These are phyloP conservation scores for Dasyornis broadbenti DNA, from an alignment of 2,113 vertebrate species.

Conservation along the genomic window DNA sequence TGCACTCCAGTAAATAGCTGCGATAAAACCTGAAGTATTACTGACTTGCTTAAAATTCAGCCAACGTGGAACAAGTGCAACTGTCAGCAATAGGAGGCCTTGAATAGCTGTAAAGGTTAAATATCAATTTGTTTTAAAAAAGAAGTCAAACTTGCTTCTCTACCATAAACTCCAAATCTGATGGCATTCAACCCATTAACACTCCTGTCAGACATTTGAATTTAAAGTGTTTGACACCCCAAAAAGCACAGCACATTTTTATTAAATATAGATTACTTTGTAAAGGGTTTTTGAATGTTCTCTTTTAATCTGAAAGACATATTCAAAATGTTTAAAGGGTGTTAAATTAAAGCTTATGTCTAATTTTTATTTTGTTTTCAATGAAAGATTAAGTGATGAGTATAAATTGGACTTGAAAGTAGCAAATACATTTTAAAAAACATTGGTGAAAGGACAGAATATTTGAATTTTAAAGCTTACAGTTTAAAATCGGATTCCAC, in stretches of 20 bases:
- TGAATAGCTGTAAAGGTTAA: conserved; percentile 64
- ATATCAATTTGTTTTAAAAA: conserved; percentile 63
- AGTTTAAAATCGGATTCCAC: not conserved
- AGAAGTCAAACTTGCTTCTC: conserved; percentile 38
- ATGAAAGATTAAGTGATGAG: not conserved
- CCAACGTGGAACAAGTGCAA: conserved; percentile 29
- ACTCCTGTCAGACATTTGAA: not conserved
- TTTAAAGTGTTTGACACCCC: not conserved
- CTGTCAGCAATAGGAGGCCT: conserved; percentile 54
- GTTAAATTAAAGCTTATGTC: not conserved
- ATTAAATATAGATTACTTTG: not conserved
- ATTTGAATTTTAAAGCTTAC: not conserved
- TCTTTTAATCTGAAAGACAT: not conserved
- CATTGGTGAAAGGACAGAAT: not conserved
- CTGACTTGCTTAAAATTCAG: conserved; percentile 60
- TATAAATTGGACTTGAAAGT: not conserved
- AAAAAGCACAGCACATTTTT: not conserved
- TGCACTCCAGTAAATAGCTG: conserved; percentile 38
- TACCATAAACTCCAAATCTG: conserved; percentile 16
- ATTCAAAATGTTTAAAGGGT: not conserved
- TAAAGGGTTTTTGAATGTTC: not conserved
- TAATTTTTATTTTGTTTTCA: not conserved
- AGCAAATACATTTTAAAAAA: not conserved
- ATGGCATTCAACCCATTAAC: conserved; percentile 17
- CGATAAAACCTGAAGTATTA: conserved; percentile 49